Evolutionary conservation across 1,140 invertebrate species (phyloP).

Genomic region (Paraescarpia echinospica): DNA sequence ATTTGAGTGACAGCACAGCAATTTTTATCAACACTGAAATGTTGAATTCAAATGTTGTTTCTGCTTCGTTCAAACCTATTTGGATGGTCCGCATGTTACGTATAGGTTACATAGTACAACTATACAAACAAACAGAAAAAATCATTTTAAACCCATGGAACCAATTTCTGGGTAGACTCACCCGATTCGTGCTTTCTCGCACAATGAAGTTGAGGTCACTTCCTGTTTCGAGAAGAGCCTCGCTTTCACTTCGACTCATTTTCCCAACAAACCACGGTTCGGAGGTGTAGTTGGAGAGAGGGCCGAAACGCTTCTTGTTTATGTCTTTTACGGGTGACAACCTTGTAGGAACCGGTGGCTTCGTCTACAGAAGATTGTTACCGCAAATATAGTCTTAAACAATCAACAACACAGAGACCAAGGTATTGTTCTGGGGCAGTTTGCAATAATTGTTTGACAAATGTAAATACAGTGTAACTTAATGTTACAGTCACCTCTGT

Average conservation of each 20-base stretch:
- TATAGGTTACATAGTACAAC: too few relatives aligned
- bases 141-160: not conserved
- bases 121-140: too few relatives aligned
- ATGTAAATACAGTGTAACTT: too few relatives aligned
- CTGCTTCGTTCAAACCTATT: too few relatives aligned
- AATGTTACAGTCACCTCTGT: too few relatives aligned
- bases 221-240: conserved; percentile 14
- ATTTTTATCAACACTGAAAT: too few relatives aligned
- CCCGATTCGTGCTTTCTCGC: conserved; percentile 15
- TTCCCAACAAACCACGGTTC: not conserved
- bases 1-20: too few relatives aligned
- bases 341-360: not conserved
- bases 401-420: too few relatives aligned
- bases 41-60: too few relatives aligned
- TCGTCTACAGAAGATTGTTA: not conserved
- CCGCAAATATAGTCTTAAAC: not conserved
- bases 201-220: conserved; percentile 12
- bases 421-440: too few relatives aligned
- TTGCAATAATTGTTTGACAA: too few relatives aligned
- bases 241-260: conserved; percentile 16
- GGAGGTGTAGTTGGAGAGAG: not conserved
- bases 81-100: too few relatives aligned
- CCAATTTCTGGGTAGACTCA: not conserved
- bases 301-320: not conserved
- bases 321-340: not conserved